Base-by-base conservation (phyloP, 1,140 invertebrate species). In the Sycophila sp. region DNA sequence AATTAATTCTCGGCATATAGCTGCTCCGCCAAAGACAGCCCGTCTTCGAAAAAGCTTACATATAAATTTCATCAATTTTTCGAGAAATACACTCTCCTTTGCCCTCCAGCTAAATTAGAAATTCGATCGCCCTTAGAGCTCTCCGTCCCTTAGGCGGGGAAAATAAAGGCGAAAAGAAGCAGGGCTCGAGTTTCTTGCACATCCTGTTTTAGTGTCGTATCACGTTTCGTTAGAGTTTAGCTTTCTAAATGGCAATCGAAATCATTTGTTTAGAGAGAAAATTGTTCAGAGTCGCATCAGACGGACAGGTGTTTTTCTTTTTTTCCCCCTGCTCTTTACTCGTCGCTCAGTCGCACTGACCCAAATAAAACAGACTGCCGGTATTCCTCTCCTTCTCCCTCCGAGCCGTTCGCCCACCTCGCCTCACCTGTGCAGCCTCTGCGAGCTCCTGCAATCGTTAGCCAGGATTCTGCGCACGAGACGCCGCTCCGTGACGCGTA, bases 381-480 rank as follows among this genome's bases (percentile, higher is more conserved):
- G 13, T 53, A 6, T 4, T 7, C n/a, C 2, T 26, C 40, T 62
- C 59, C 11, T 40, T 40, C 3, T 10, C 38, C 11, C 40, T 17
- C 19, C n/a, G n/a, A n/a, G n/a, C 7, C 75, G 49, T 69, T 73
- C 72, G 71, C 65, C 75, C 53, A 68, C 40, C 53, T 79, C 73
- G 64, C 74, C 79, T 83, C 79, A 83, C 82, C 82, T 83, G 82
- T 79, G 17, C 71, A 72, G 53, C 58, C 69, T 71, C 69, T 49
- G 69, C 32, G 56, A 4, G 71, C 74, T 81, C 72, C 76, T 82
- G 80, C 77, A 85, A 86, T 86, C 84, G 83, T 86, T 86, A 85
- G 77, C 79, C 71, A 76, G 81, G 84, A 85, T 85, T 85, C 83
- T 86, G 84, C 84, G 84, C 84, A 86, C 69, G 78, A 55, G 49